A percentile compares a stretch with the other conserved stretches of the same genome.
Evolutionary conservation across 2,113 vertebrate genomes (phyloP).

Genomic region (Lichenostomus cassidix): DNA sequence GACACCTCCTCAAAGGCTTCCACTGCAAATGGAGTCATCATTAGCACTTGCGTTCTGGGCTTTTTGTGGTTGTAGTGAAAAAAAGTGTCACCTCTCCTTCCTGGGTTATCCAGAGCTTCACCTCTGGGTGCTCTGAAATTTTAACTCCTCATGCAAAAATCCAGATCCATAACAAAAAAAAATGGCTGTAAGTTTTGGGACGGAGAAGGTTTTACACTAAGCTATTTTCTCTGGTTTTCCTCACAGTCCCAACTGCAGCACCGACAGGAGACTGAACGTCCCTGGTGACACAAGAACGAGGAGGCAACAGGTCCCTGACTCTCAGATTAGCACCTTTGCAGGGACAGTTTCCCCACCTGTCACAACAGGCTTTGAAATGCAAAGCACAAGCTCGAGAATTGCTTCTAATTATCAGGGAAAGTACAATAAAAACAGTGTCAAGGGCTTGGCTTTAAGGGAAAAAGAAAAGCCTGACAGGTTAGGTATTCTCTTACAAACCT

Average conservation of each 20-base stretch:
- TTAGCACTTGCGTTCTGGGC: not conserved
- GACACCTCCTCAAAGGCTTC: conserved; percentile 94
- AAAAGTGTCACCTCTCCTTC: not conserved
- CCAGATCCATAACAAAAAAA: not conserved
- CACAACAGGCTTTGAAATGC: not conserved
- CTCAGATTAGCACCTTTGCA: not conserved
- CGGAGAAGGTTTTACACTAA: not conserved
- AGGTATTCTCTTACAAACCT: not conserved
- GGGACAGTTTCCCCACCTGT: not conserved
- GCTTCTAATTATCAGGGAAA: not conserved
- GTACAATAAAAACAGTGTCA: not conserved
- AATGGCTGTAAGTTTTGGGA: rapidly evolving
- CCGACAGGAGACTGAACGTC: not conserved
- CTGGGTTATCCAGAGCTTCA: not conserved
- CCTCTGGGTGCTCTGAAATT: not conserved
- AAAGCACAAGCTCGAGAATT: not conserved
- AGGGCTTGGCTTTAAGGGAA: not conserved
- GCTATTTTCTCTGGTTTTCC: not conserved
- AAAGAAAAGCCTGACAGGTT: not conserved
- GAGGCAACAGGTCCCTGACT: not conserved
- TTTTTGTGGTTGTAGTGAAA: no score
- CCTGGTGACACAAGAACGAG: not conserved
- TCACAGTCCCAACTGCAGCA: not conserved
- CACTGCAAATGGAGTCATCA: conserved; percentile 69
- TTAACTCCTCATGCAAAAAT: not conserved